Evolutionary conservation across 2,888 invertebrate species (phyloP).

Genomic region (Polymixis lichenea): DNA sequence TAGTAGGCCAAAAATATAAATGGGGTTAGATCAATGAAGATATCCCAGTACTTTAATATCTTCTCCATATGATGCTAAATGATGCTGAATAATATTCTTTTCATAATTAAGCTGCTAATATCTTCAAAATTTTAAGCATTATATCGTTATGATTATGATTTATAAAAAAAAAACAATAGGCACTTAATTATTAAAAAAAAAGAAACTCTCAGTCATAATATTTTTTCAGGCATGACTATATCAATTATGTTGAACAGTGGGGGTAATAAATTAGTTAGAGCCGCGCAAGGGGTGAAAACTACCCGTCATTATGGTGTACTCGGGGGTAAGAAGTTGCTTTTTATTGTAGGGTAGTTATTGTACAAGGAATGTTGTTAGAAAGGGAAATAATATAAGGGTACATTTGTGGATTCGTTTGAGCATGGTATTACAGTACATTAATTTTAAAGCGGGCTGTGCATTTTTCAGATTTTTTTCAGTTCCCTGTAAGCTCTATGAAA

Average conservation of each 20-base stretch:
- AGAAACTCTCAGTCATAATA: constrained; percentile 26
- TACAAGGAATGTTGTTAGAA: constrained; percentile 21
- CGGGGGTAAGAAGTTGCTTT: constrained; percentile 59
- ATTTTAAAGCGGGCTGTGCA: not conserved
- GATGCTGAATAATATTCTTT: too few relatives aligned
- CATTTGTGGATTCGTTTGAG: not conserved
- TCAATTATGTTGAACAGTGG: constrained; percentile 59
- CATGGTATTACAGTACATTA: not conserved
- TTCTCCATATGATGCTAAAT: too few relatives aligned
- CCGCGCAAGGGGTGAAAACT: constrained; percentile 77
- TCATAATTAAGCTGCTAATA: too few relatives aligned
- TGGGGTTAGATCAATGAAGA: too few relatives aligned
- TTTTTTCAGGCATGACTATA: constrained; percentile 58
- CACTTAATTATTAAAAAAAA: too few relatives aligned
- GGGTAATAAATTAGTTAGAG: constrained; percentile 78
- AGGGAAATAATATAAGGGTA: constrained; percentile 20
- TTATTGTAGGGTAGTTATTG: constrained; percentile 63
- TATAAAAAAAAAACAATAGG: too few relatives aligned
- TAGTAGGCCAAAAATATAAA: too few relatives aligned
- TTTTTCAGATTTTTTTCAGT: too few relatives aligned
- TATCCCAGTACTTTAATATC: too few relatives aligned
- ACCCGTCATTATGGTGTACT: constrained; percentile 77
- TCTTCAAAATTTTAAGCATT: too few relatives aligned
- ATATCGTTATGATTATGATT: too few relatives aligned
- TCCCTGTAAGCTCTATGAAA: too few relatives aligned